Evolutionary conservation across 2,888 invertebrate genomes (phyloP).

Genomic region (Hirtodrosophila alboralis): DNA sequence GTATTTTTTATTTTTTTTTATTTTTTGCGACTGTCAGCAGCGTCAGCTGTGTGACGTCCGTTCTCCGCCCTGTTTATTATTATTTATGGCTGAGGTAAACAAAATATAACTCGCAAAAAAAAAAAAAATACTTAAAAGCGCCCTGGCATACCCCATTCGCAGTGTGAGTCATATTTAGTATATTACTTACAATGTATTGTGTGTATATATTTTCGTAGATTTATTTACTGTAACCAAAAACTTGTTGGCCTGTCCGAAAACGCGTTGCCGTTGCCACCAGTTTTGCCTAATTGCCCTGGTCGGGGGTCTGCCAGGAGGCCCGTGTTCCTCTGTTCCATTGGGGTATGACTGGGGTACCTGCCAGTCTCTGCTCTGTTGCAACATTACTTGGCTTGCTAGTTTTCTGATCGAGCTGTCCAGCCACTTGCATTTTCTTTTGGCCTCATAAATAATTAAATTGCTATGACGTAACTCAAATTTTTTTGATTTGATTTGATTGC

Average conservation of each 20-base stretch:
- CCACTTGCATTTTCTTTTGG: constrained; percentile 31
- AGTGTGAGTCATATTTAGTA: constrained; percentile 20
- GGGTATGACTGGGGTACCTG: background rate
- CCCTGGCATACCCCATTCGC: too few relatives aligned
- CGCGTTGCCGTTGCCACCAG: constrained; percentile 29
- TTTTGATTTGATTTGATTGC: constrained; percentile 9
- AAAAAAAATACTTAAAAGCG: background rate
- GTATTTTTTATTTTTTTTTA: background rate
- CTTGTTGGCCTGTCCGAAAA: constrained; percentile 24
- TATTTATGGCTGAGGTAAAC: constrained; percentile 24
- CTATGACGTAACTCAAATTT: constrained; percentile 10
- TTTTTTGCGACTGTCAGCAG: constrained; percentile 23
- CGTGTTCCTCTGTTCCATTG: constrained; percentile 1
- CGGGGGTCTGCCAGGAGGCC: constrained; percentile 13
- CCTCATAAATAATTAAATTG: constrained; percentile 17
- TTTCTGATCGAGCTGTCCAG: constrained; percentile 17
- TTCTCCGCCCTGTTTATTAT: constrained; percentile 14
- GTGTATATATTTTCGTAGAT: background rate
- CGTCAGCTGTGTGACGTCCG: constrained; percentile 12
- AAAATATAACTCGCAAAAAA: background rate
- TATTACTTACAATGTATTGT: background rate
- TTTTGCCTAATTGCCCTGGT: constrained; percentile 33
- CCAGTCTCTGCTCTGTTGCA: constrained; percentile 27
- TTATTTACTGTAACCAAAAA: constrained; percentile 10
- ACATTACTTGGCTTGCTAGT: constrained; percentile 29